Evolutionary conservation across 2,888 invertebrate genomes (phyloP).

Genomic region (Polymixis lichenea): DNA sequence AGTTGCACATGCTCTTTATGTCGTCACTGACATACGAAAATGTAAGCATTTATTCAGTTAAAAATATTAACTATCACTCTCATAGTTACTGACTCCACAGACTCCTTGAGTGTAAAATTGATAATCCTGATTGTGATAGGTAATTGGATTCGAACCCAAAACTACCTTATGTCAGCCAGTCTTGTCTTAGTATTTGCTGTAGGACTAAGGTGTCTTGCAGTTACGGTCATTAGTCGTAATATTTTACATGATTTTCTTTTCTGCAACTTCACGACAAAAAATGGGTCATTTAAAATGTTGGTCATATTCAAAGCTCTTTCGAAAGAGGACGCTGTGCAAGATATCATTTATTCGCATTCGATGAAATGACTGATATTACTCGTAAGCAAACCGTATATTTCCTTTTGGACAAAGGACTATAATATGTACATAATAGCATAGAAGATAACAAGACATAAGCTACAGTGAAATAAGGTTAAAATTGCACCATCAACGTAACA

Average conservation of each 20-base stretch:
- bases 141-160: neutral
- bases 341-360: neutral
- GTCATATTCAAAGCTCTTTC: constrained; percentile 14
- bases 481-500: neutral
- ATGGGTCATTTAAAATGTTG: constrained; percentile 10
- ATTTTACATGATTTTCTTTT: constrained; percentile 25
- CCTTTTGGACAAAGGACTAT: neutral
- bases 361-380: neutral
- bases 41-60: neutral
- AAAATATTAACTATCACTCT: neutral
- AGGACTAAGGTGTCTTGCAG: neutral
- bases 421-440: neutral
- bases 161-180: no score
- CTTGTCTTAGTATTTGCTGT: neutral
- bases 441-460: neutral
- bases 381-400: neutral
- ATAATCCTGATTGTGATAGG: neutral
- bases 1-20: neutral
- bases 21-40: neutral
- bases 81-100: constrained; percentile 16
- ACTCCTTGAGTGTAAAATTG: constrained; percentile 30
- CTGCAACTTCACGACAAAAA: constrained; percentile 26
- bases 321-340: neutral
- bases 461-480: neutral
- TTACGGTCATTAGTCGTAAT: constrained; percentile 12